Evolutionary conservation across 2,113 vertebrate species (phyloP), one percentile per base, ranked within the genome.

Genomic region (Taurulus bubalis): DNA sequence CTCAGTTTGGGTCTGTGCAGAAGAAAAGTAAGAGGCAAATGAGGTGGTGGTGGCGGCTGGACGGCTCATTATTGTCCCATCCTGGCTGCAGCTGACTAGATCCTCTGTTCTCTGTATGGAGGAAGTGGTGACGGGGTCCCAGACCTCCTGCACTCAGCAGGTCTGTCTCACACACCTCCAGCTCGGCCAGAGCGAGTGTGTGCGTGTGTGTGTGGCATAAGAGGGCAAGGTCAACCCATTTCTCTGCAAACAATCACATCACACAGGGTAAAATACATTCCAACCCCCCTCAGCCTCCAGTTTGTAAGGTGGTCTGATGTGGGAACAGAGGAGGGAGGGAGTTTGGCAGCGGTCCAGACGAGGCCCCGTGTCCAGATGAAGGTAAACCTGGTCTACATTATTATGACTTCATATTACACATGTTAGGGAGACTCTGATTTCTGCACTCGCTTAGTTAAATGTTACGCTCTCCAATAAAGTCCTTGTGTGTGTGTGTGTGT

Each of bases 191-290:
- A 86, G 71, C 11, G 24, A 68, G 85, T 80, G 80, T 87, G 81
- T 88, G 77, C 69, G 77, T 88, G 90, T 87, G 83, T 89, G 90
- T 93, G 90, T 89, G 92, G 90, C 90, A 92, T 89, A 34, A 80
- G 55, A 83, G 92, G 92, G 89, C 90, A 92, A 94, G 93, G 93
- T 94, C 93, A 94, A 93, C 85, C 84, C 87, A 94, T 92, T 94
- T 82, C 90, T 94, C 93, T 94, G 93, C 92, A 93, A 94, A 92
- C 92, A 94, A 93, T 94, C 93, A 94, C 93, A 94, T 94, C 92
- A 94, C 93, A 94, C 93, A 92, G 89, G 90, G 92, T 84, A 89
- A 91, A 91, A 93, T 91, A 93, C 92, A 94, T 94, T 94, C 92
- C 92, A 92, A 83, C 77, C 86, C 75, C 77, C 81, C 65, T 28